Conservation (phyloP, 2,888 invertebrate genomes). For the Amiota mariae region DNA sequence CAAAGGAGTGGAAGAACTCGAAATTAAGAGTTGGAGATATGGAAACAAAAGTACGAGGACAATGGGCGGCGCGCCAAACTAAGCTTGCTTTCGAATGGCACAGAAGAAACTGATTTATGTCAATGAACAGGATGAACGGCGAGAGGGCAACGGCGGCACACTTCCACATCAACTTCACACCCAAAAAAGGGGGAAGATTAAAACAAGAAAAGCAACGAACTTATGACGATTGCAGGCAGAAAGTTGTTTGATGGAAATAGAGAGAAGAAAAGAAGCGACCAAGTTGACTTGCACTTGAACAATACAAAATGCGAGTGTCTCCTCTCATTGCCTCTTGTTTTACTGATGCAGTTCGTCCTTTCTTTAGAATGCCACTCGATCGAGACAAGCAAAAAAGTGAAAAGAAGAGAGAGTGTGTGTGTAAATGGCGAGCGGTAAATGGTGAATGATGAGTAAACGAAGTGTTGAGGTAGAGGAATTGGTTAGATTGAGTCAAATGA, state of each 20-base stretch:
- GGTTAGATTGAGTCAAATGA: conserved; percentile 60
- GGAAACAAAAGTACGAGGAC: conserved; percentile 15
- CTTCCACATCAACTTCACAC: conserved; percentile 25
- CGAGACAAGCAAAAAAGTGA: too few species aligned
- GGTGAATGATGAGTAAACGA: too few species aligned
- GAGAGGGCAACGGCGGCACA: too few species aligned
- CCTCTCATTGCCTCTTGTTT: too few species aligned
- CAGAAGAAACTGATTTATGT: conserved; percentile 58
- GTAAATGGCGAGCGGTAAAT: too few species aligned
- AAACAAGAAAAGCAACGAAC: conserved; percentile 35
- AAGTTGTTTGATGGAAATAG: too few species aligned
- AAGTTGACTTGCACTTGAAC: too few species aligned
- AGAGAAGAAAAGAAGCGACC: too few species aligned
- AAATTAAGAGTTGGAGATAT: conserved; percentile 7
- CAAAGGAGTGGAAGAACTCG: conserved; percentile 15
- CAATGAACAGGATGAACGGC: conserved; percentile 39
- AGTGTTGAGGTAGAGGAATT: conserved; percentile 29
- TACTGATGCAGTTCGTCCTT: too few species aligned
- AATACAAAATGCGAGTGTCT: too few species aligned
- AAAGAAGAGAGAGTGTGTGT: too few species aligned
- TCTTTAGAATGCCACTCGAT: too few species aligned
- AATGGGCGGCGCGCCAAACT: conserved; percentile 61
- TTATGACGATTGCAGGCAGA: conserved; percentile 46
- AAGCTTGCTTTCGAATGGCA: conserved; percentile 12
- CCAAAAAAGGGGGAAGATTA: conserved; percentile 19